phyloP scores from a whole-genome alignment of 1,140 invertebrate genomes.

The Micrasema minimum region DNA sequence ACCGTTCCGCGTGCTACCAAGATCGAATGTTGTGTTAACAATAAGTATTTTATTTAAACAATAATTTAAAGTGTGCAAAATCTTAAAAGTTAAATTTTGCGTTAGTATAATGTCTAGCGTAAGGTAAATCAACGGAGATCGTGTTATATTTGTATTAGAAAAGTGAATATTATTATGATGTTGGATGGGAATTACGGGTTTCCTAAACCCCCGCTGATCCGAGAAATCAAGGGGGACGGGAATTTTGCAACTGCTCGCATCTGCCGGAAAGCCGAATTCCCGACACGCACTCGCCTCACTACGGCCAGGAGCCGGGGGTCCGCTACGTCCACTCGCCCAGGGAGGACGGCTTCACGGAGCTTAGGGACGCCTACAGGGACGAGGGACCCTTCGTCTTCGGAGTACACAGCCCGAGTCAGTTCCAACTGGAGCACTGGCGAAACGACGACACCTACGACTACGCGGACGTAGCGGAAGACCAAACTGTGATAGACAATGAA shows the following conservation, averaged over 20 bases:
- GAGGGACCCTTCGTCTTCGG: slow-evolving; percentile 67
- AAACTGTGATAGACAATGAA: slow-evolving; percentile 60
- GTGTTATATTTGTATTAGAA: too few species aligned
- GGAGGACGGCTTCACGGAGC: background rate
- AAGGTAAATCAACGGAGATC: too few species aligned
- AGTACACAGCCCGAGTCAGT: slow-evolving; percentile 65
- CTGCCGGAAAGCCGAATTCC: slow-evolving; percentile 30
- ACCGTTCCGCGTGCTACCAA: too few species aligned
- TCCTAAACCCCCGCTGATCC: background rate
- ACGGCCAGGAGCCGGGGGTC: background rate
- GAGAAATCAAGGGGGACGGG: background rate
- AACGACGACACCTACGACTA: slow-evolving; percentile 61
- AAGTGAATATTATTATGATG: background rate
- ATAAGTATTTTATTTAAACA: too few species aligned
- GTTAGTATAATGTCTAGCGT: too few species aligned
- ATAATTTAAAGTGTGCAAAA: too few species aligned
- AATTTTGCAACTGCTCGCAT: slow-evolving; percentile 26
- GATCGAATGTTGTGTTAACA: too few species aligned
- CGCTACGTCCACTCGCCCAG: background rate
- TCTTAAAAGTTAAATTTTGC: too few species aligned
- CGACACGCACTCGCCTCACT: background rate
- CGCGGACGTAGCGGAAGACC: slow-evolving; percentile 60
- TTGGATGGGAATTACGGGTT: background rate
- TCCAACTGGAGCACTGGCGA: slow-evolving; percentile 57
- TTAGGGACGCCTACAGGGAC: slow-evolving; percentile 55